These are phyloP conservation scores for Hyperoodon ampullatus DNA, from an alignment of 2,113 vertebrate species.

Conservation along the genomic window DNA sequence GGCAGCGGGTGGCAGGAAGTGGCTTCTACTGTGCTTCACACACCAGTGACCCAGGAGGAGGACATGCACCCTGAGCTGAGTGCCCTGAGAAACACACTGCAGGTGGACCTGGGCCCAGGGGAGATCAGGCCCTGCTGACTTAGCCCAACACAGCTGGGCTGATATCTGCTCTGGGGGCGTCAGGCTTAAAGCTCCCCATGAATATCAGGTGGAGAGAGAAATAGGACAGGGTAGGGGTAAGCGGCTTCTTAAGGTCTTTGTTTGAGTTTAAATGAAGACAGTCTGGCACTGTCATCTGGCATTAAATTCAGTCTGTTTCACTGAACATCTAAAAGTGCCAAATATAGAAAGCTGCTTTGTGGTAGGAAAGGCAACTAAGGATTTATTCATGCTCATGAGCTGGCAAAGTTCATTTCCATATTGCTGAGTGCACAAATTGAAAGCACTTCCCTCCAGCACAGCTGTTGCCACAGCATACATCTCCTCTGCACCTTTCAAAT, in stretches of 20 bases:
- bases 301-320: conserved; percentile 79
- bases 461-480: not conserved
- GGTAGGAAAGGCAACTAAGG: conserved; percentile 75
- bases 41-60: not conserved
- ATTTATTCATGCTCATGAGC: conserved; percentile 78
- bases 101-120: not conserved
- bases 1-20: not conserved
- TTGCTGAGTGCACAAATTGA: conserved; percentile 48
- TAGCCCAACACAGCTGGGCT: not conserved
- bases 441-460: conserved; percentile 24
- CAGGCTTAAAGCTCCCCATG: conserved; percentile 23
- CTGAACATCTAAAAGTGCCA: conserved; percentile 75
- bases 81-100: not conserved
- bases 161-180: not conserved
- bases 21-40: not conserved
- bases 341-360: conserved; percentile 83
- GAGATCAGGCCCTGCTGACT: not conserved
- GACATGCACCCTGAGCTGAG: not conserved
- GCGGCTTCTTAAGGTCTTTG: conserved; percentile 41
- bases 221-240: not conserved
- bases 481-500: not conserved
- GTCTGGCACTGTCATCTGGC: conserved; percentile 66
- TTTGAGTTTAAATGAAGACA: conserved; percentile 65
- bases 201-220: conserved; percentile 47
- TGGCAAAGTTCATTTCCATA: conserved; percentile 69